These are phyloP conservation scores for Drosophila borealis DNA, from an alignment of 2,888 invertebrate species.

Conservation along the genomic window DNA sequence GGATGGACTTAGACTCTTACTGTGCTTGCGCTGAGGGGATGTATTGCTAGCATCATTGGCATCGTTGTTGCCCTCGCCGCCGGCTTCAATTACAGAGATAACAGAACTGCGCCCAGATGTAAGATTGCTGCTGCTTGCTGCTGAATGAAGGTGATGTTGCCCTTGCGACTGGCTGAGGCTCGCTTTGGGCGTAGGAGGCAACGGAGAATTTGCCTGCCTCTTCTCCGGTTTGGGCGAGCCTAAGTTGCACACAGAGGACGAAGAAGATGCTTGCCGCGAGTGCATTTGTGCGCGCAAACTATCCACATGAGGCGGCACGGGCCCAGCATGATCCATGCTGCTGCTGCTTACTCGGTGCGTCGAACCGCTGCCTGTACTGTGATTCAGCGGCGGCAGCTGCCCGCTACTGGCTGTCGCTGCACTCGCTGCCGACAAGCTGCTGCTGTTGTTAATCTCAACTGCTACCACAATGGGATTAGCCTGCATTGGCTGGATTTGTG, in stretches of 20 bases:
- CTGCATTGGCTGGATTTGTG: conserved; percentile 90
- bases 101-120: conserved; percentile 84
- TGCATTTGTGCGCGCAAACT: conserved; percentile 87
- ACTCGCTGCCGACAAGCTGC: conserved; percentile 39
- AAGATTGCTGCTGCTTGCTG: conserved; percentile 82
- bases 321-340: conserved; percentile 67
- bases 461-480: conserved; percentile 84
- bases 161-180: conserved; percentile 61
- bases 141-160: conserved; percentile 64
- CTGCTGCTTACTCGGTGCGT: conserved; percentile 43
- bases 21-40: conserved; percentile 82
- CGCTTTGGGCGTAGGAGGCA: conserved; percentile 91
- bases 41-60: conserved; percentile 59
- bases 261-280: conserved; percentile 85
- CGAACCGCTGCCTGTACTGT: conserved; percentile 26
- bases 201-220: conserved; percentile 94
- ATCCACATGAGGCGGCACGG: conserved; percentile 87
- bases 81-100: conserved; percentile 84
- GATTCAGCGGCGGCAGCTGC: conserved; percentile 14
- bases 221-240: conserved; percentile 96
- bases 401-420: conserved; percentile 13
- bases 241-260: conserved; percentile 91
- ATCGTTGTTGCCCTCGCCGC: conserved; percentile 71
- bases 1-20: conserved; percentile 86
- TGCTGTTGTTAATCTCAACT: conserved; percentile 84